These are phyloP conservation scores for Hoplostethus mediterraneus DNA, from an alignment of 2,797 vertebrate genomes.

Conservation along the genomic window DNA sequence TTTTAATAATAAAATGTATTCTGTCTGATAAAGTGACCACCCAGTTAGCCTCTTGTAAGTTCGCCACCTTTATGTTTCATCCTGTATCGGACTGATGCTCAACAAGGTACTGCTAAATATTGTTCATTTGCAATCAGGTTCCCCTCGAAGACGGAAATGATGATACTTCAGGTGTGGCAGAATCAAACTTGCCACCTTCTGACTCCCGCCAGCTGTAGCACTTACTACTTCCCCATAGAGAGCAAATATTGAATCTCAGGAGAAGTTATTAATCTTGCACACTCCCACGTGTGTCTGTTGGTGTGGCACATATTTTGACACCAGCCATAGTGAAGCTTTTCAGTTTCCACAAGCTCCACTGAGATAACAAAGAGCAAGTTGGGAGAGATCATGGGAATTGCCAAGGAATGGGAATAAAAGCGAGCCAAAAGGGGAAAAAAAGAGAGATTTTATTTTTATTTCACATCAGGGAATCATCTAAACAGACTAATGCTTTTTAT, in stretches of 20 bases:
- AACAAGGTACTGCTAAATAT: neutral
- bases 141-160: neutral
- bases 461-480: neutral
- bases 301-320: constrained; percentile 58
- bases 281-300: constrained; percentile 47
- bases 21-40: too few species aligned
- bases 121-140: constrained; percentile 6
- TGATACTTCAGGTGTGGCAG: constrained; percentile 5
- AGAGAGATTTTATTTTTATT: constrained; percentile 41
- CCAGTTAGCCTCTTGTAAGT: too few species aligned
- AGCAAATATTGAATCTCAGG: constrained; percentile 33
- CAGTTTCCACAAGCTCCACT: constrained; percentile 44
- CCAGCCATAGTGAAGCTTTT: constrained; percentile 45
- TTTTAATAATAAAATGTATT: too few species aligned
- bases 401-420: constrained; percentile 40
- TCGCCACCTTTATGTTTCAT: neutral
- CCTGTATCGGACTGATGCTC: neutral
- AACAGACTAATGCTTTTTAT: too few species aligned
- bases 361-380: constrained; percentile 38
- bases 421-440: constrained; percentile 37
- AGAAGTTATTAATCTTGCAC: constrained; percentile 65
- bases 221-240: neutral
- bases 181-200: constrained; percentile 35
- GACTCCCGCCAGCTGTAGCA: neutral
- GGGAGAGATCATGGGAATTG: constrained; percentile 15